Conservation (phyloP, 2,113 vertebrate species). For the Alligator mississippiensis region DNA sequence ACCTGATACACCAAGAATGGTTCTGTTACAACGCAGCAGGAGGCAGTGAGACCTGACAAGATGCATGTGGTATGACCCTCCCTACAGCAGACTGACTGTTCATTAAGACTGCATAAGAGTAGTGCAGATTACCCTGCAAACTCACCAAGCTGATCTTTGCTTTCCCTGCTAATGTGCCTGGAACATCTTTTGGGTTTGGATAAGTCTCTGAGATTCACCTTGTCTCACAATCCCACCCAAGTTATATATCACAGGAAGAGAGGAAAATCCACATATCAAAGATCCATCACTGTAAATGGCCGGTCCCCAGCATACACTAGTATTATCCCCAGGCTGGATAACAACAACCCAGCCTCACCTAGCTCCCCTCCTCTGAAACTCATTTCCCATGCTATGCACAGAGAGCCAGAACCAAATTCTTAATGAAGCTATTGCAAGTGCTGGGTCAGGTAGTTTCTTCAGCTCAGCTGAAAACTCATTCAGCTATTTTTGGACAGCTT, state of each 20-base stretch:
- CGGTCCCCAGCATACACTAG: too few relatives aligned
- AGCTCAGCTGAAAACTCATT: not conserved
- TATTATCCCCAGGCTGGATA: not conserved
- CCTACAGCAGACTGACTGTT: not conserved
- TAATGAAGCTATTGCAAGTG: not conserved
- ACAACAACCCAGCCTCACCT: not conserved
- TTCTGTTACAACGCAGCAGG: not conserved
- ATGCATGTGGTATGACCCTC: not conserved
- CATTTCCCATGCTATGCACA: rapidly evolving
- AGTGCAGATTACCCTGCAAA: not conserved
- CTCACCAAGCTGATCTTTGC: not conserved
- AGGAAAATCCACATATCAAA: not conserved
- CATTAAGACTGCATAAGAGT: not conserved
- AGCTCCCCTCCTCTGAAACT: not conserved
- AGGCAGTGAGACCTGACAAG: not conserved
- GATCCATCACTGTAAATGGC: not conserved
- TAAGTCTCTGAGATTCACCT: not conserved
- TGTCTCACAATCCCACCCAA: not conserved
- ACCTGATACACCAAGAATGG: not conserved
- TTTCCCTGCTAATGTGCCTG: not conserved
- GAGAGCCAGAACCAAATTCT: not conserved
- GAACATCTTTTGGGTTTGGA: not conserved
- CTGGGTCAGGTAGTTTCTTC: not conserved
- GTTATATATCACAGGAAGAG: not conserved
- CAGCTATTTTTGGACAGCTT: not conserved